Conservation (phyloP, 2,797 vertebrate species). For the Darevskia mixta region DNA sequence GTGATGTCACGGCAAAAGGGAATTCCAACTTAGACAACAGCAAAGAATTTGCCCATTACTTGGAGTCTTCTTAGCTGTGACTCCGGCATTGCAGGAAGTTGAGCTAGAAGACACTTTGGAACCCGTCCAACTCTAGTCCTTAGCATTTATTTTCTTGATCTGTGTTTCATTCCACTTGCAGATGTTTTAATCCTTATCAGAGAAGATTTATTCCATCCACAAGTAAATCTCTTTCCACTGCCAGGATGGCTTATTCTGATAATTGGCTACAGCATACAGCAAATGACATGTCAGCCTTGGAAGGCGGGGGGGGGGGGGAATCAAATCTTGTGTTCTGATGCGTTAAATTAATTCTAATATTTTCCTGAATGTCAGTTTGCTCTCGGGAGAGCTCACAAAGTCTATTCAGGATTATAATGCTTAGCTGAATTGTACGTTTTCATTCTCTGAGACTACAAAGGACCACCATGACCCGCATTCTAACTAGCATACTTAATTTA, state of each 20-base stretch:
- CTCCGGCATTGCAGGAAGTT: no score
- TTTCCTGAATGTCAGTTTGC: slow-evolving; percentile 7
- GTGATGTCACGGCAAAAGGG: no score
- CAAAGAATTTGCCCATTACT: background rate
- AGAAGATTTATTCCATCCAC: background rate
- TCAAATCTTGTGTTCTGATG: background rate
- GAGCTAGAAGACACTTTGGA: no score
- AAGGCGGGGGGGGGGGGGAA: background rate
- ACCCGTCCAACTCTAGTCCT: background rate
- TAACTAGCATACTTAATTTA: background rate
- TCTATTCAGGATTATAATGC: slow-evolving; percentile 5
- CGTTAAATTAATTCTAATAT: slow-evolving; percentile 1
- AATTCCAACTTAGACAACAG: background rate
- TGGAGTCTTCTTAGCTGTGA: no score
- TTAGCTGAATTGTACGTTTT: background rate
- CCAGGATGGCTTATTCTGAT: background rate
- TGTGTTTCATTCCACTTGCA: background rate
- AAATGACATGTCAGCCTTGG: background rate
- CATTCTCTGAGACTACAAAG: background rate
- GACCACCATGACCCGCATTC: background rate
- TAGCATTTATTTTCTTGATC: background rate
- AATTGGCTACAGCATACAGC: slow-evolving; percentile 3
- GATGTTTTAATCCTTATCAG: background rate
- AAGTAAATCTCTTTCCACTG: background rate
- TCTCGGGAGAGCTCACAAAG: background rate